These are phyloP conservation scores for Lasioglossum lativentre DNA, from an alignment of 2,888 invertebrate genomes.

Conservation along the genomic window DNA sequence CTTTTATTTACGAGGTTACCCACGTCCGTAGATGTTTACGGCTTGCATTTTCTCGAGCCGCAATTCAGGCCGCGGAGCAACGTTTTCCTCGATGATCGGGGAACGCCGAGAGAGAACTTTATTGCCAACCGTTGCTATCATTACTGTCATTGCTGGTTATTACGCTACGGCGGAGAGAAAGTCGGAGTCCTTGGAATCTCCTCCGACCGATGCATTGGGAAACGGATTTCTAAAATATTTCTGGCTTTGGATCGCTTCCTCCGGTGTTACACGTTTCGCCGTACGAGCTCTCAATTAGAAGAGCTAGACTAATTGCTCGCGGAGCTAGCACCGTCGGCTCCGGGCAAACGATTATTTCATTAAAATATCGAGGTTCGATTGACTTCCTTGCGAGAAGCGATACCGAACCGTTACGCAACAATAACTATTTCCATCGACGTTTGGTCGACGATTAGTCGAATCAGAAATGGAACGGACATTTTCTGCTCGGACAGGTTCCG, in stretches of 20 bases:
- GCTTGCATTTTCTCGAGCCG: slow-evolving; percentile 27
- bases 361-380: not conserved
- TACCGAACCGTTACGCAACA: not conserved
- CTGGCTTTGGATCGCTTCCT: slow-evolving; percentile 6
- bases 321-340: not conserved
- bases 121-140: slow-evolving; percentile 48
- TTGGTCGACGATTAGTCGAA: not conserved
- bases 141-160: slow-evolving; percentile 58
- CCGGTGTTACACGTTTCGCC: not conserved
- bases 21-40: not conserved
- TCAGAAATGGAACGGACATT: not conserved
- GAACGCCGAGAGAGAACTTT: slow-evolving; percentile 52
- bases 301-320: not conserved
- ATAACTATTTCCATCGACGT: not conserved
- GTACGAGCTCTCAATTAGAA: not conserved
- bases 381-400: not conserved
- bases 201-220: slow-evolving; percentile 23
- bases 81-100: slow-evolving; percentile 39
- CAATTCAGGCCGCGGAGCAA: slow-evolving; percentile 37
- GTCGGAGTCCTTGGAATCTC: slow-evolving; percentile 52
- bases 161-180: slow-evolving; percentile 45
- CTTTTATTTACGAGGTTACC: not conserved
- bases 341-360: not conserved
- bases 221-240: slow-evolving; percentile 48
- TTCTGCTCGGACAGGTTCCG: slow-evolving; percentile 85